Percentiles rank a stretch among this genome's conserved stretches.
These are phyloP conservation scores for Altica lythri DNA, from an alignment of 2,888 invertebrate species.

Conservation along the genomic window DNA sequence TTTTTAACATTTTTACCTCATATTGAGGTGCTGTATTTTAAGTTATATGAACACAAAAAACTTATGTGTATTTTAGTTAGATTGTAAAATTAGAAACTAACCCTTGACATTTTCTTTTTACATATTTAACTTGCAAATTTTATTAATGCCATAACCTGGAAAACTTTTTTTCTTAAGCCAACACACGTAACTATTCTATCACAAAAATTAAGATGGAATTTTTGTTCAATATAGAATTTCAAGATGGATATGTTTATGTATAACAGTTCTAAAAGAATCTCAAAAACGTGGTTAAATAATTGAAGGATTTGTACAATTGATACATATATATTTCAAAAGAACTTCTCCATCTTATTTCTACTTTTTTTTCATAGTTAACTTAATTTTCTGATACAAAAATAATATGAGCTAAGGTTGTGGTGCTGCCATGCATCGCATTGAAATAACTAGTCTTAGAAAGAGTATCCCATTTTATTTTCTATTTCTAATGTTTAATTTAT, in stretches of 20 bases:
- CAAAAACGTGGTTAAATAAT: too few relatives aligned
- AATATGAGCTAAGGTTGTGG: neutral
- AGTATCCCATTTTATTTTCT: constrained; percentile 15
- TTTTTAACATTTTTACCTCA: constrained; percentile 33
- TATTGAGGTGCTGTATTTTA: constrained; percentile 39
- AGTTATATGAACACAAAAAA: constrained; percentile 9
- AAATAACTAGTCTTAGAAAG: constrained; percentile 27
- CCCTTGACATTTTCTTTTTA: constrained; percentile 13
- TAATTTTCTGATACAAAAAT: too few relatives aligned
- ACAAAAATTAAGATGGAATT: too few relatives aligned
- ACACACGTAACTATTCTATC: too few relatives aligned
- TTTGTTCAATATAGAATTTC: too few relatives aligned
- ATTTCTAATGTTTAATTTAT: constrained; percentile 35
- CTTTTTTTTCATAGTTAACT: too few relatives aligned
- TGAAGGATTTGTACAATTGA: too few relatives aligned
- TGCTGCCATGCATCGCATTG: constrained; percentile 3
- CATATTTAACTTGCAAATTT: constrained; percentile 14
- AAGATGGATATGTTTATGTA: too few relatives aligned
- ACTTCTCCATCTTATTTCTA: too few relatives aligned
- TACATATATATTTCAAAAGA: too few relatives aligned
- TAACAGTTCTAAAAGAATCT: too few relatives aligned
- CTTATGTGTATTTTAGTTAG: constrained; percentile 11
- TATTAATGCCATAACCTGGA: neutral
- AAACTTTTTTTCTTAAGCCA: too few relatives aligned
- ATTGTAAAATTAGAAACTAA: constrained; percentile 19